Evolutionary conservation across 2,797 vertebrate species (phyloP).

Genomic region (Lemur catta): DNA sequence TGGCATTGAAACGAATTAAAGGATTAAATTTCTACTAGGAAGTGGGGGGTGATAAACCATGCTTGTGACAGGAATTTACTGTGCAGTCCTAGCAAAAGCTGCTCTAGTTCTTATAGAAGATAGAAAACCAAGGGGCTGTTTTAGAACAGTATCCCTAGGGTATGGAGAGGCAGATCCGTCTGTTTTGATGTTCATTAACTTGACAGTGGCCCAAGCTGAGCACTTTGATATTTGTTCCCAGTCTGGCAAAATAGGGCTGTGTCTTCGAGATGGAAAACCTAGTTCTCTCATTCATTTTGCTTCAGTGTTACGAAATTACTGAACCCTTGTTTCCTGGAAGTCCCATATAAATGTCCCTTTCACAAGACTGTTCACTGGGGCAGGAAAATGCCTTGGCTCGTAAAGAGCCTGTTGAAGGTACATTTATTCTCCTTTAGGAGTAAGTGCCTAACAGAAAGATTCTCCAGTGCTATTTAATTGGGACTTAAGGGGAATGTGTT

Average conservation of each 20-base stretch:
- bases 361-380: conserved; percentile 68
- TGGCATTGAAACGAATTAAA: conserved; percentile 53
- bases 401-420: conserved; percentile 69
- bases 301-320: conserved; percentile 72
- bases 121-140: background rate
- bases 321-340: conserved; percentile 72
- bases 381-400: conserved; percentile 68
- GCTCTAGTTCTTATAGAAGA: background rate
- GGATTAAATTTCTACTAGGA: conserved; percentile 50
- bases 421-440: conserved; percentile 59
- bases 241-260: conserved; percentile 45
- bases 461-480: conserved; percentile 24
- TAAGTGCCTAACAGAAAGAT: conserved; percentile 1
- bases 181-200: background rate
- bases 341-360: conserved; percentile 75
- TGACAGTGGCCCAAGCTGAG: background rate
- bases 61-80: background rate
- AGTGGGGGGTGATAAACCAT: background rate
- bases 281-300: conserved; percentile 58
- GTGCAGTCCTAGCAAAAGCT: background rate
- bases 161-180: background rate
- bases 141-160: background rate
- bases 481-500: conserved; percentile 9
- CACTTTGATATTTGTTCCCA: conserved; percentile 58
- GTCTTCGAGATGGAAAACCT: conserved; percentile 72